These are phyloP conservation scores for Syrrhaptes paradoxus DNA, from an alignment of 2,113 vertebrate species.

Conservation along the genomic window DNA sequence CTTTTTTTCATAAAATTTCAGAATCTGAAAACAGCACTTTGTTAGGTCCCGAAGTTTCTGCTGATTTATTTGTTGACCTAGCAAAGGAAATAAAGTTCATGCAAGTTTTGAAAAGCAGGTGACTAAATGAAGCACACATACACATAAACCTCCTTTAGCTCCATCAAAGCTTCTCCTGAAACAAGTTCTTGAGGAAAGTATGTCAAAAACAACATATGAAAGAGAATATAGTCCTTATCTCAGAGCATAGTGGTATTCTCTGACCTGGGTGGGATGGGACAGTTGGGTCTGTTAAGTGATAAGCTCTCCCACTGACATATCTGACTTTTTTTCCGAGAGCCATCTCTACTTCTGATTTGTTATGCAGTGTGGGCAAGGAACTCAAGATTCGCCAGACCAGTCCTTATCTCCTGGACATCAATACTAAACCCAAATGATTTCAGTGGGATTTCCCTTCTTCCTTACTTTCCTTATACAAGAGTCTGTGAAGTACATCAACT, in stretches of 20 bases:
- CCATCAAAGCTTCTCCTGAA: background rate
- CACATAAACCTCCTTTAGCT: background rate
- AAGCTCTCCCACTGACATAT: background rate
- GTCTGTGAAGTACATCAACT: background rate
- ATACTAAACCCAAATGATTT: background rate
- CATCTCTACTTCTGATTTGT: background rate
- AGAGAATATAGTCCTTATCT: background rate
- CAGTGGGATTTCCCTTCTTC: background rate
- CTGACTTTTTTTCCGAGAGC: fast-evolving
- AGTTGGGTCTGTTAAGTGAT: background rate
- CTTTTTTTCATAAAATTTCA: background rate
- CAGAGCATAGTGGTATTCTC: background rate
- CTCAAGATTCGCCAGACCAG: background rate
- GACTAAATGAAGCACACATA: background rate
- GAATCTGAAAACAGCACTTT: background rate
- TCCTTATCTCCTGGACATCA: background rate
- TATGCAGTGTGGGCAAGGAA: background rate
- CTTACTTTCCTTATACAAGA: background rate
- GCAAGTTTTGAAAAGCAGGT: background rate
- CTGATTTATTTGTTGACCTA: background rate
- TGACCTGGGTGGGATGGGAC: background rate
- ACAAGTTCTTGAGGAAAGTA: background rate
- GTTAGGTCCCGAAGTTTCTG: background rate
- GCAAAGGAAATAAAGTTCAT: background rate
- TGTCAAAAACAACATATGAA: background rate